Evolutionary conservation across 2,888 invertebrate genomes (phyloP), one percentile per base, ranked within the genome.

Genomic region (Leptinotarsa peninsularis): DNA sequence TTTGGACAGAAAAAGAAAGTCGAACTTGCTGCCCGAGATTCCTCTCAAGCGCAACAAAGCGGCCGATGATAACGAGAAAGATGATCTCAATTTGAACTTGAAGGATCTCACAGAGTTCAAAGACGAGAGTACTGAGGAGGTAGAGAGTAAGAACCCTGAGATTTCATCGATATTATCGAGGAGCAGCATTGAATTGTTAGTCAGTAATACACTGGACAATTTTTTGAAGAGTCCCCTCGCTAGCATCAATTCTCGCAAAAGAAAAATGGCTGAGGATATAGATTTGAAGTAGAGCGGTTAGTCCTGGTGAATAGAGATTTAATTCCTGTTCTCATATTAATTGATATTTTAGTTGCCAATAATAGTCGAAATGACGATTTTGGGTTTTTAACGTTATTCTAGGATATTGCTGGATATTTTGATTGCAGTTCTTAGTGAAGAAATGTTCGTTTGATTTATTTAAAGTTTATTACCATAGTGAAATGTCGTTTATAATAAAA

Each of bases 1-100:
- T 56, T 68, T 85, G 58, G 87, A 88, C 71, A 80, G 88, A n/a
- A 88, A 88, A 81, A 79, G 88, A 18, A 88, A 88, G 78, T 84
- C 85, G 0, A 78, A 78, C 60, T 71, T 82, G 15, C 72, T 83
- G 17, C 79, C 83, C 0, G 86, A 86, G 33, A 81, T 87, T 18
- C 85, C 86, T 0, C 14, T 81, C 67, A 82, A 83, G 72, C 73
- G 81, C 49, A 82, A 74, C 71, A 79, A 79, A 70, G 77, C 76
- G 49, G 79, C 75, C 3, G 79, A 72, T 56, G 74, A 70, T n/a
- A 58, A 52, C 21, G 60, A 18, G 17, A 68, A 74, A 60, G 76
- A 74, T 21, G 79, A 81, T 56, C 52, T 77, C 17, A 74, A 73
- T 21, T 66, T 81, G 43, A 80, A 81, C 60, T 76, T 82, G 49